Base-by-base conservation (phyloP, 2,888 invertebrate species). In the Melanchra persicariae region DNA sequence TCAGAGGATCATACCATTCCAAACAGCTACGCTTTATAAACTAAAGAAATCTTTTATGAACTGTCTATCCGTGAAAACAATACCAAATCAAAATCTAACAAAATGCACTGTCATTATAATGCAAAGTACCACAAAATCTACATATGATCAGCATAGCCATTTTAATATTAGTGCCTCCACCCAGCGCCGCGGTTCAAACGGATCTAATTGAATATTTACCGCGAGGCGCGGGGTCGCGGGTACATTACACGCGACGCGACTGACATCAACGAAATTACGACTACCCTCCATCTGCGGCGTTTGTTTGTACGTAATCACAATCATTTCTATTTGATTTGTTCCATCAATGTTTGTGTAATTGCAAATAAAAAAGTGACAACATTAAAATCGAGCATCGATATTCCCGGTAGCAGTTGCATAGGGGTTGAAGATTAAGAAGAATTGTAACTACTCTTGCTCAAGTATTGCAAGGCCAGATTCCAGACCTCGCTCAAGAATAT, bases 191-290 rank as follows among this genome's bases (percentile, higher is more conserved):
- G 68, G 65, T 67, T 70, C 81, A 79, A 79, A 78, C 77, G 74
- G 62, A 71, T 65, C 81, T 83, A 85, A 85, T 85, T 86, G 87
- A 81, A 86, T 85, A 86, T 86, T 84, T 82, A 77, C 85, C 62
- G 70, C 79, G 73, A 69, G 30, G 69, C 74, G 80, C 72, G 74
- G 77, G 40, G 40, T 40, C 40, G 40, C 40, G 40, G 40, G 72
- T 65, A 71, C 72, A 70, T 74, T 78, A 85, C 79, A 80, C 85
- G 74, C 74, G 71, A 80, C 85, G 74, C 74, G 71, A 82, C 45
- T 73, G 83, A 83, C 87, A 79, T 83, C 75, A 83, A 79, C 69
- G 72, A 77, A 79, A 72, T 80, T 74, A 76, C 71, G 55, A 51
- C 74, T 64, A 62, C 77, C 81, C 70, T 59, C 67, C 69, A 57